These are phyloP conservation scores for Bettongia penicillata DNA, from an alignment of 2,113 vertebrate genomes.

Conservation along the genomic window DNA sequence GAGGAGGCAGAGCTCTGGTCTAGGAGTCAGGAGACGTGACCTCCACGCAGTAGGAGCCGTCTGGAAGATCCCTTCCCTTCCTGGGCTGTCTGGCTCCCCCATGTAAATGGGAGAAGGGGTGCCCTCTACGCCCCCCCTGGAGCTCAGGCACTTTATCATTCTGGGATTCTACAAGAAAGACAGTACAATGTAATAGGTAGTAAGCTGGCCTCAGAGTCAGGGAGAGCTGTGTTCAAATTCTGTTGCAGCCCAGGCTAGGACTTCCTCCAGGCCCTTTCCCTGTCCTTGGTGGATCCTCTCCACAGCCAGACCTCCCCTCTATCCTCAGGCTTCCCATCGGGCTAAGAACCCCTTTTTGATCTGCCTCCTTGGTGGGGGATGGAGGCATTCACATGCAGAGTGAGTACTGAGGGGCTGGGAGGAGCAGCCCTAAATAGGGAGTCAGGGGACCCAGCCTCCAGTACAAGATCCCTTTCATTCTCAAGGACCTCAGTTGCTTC, in stretches of 20 bases:
- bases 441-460: no score
- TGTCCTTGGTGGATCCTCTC: not conserved
- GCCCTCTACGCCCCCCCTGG: fast-evolving
- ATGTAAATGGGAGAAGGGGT: not conserved
- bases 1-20: not conserved
- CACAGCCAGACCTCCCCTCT: not conserved
- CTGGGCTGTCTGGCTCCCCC: not conserved
- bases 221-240: not conserved
- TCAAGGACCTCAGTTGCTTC: no score
- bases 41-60: not conserved
- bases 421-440: not conserved
- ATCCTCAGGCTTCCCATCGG: not conserved
- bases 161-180: not conserved
- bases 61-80: not conserved
- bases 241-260: not conserved
- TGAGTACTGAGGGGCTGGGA: not conserved
- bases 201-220: not conserved
- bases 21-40: no score
- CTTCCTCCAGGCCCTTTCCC: not conserved
- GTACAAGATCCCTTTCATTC: not conserved
- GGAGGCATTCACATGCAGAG: not conserved
- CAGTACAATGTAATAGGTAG: not conserved
- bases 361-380: not conserved
- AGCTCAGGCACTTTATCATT: not conserved
- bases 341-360: not conserved